Evolutionary conservation across 2,888 invertebrate species (phyloP).

Genomic region (Noctua janthe): DNA sequence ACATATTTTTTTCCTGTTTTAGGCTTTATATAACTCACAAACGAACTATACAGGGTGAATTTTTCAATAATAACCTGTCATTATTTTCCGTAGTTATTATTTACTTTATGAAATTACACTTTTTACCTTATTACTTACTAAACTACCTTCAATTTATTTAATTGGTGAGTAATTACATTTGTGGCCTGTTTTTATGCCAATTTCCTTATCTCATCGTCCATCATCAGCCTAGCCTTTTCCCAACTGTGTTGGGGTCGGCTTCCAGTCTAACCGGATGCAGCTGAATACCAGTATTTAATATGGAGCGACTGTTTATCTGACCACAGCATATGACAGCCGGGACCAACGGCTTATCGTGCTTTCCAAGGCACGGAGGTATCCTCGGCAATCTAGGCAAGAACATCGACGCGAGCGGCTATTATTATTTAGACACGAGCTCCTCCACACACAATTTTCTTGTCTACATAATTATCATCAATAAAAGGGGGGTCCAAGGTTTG

Average conservation of each 20-base stretch:
- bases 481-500: neutral
- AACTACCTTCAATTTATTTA: slow-evolving; percentile 1
- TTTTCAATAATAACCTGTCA: neutral
- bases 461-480: neutral
- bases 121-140: neutral
- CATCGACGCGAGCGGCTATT: neutral
- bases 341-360: neutral
- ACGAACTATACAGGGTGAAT: neutral
- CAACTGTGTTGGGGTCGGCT: neutral
- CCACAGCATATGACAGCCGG: neutral
- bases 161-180: neutral
- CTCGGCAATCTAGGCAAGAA: neutral
- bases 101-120: slow-evolving; percentile 31
- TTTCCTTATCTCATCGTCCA: neutral
- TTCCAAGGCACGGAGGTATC: neutral
- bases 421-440: neutral
- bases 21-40: neutral
- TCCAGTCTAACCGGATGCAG: neutral
- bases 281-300: neutral
- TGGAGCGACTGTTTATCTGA: neutral
- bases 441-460: neutral
- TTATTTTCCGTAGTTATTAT: neutral
- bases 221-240: neutral
- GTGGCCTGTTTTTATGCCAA: neutral
- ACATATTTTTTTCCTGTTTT: neutral